These are phyloP conservation scores for Holothuria leucospilota DNA, from an alignment of 53 echinoderm and acorn worm species.

Conservation along the genomic window DNA sequence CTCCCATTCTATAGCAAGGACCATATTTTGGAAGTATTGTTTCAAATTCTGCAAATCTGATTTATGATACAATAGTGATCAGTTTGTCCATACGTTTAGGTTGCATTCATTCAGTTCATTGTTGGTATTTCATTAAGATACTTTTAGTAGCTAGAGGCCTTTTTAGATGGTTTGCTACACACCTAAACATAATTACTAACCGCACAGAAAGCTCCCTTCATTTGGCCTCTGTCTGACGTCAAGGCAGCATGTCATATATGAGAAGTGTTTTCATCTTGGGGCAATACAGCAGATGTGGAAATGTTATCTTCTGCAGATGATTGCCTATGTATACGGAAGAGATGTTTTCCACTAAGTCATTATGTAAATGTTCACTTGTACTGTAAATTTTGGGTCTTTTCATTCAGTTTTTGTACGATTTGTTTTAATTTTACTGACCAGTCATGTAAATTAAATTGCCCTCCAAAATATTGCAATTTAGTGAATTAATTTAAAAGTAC, in stretches of 20 bases:
- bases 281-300: slow-evolving; percentile 40
- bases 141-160: slow-evolving; percentile 24
- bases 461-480: too few species aligned
- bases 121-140: slow-evolving; percentile 28
- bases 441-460: too few species aligned
- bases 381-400: too few species aligned
- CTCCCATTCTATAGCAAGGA: too few species aligned
- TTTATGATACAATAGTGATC: background rate
- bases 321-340: too few species aligned
- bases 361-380: too few species aligned
- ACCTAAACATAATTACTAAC: slow-evolving; percentile 39
- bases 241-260: slow-evolving; percentile 34
- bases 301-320: slow-evolving; percentile 35
- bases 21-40: too few species aligned
- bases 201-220: slow-evolving; percentile 27
- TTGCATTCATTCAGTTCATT: background rate
- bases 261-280: slow-evolving; percentile 33
- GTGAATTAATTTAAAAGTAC: too few species aligned
- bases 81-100: background rate
- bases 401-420: too few species aligned
- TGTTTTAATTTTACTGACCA: too few species aligned
- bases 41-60: background rate
- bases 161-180: slow-evolving; percentile 28
- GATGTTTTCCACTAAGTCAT: too few species aligned
- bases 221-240: slow-evolving; percentile 45